A percentile compares a stretch with the other conserved stretches of the same genome.
Conservation (phyloP, 2,888 invertebrate species). For the Dryobotodes eremita region DNA sequence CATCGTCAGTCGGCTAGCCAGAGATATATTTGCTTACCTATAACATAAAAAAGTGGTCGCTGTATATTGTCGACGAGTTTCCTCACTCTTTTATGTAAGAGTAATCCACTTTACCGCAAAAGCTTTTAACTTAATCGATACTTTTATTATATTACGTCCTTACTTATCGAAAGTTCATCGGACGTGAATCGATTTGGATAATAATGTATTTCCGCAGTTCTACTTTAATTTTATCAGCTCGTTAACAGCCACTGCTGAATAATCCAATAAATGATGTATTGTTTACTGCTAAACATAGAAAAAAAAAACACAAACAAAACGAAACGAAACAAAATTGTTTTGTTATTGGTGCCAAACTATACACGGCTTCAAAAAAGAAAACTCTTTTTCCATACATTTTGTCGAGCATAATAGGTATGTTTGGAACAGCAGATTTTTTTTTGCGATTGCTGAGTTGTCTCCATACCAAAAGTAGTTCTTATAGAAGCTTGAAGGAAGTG, state of each 20-base stretch:
- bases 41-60: background rate
- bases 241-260: background rate
- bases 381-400: too few relatives aligned
- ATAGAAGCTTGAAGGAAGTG: too few relatives aligned
- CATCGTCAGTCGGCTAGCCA: background rate
- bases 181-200: conserved; percentile 15
- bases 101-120: conserved; percentile 27
- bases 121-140: conserved; percentile 41
- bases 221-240: conserved; percentile 16
- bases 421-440: too few relatives aligned
- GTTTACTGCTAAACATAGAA: background rate
- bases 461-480: too few relatives aligned
- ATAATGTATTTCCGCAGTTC: conserved; percentile 14
- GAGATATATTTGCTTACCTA: background rate
- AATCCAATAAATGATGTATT: background rate
- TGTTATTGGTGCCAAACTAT: too few relatives aligned
- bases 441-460: too few relatives aligned
- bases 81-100: background rate
- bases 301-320: too few relatives aligned
- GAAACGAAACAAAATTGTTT: too few relatives aligned
- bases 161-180: conserved; percentile 35
- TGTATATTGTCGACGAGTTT: background rate
- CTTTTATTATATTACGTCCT: conserved; percentile 8
- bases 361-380: too few relatives aligned
- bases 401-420: too few relatives aligned